Evolutionary conservation across 2,797 vertebrate species (phyloP).

Genomic region (Epinephelus malabaricus): DNA sequence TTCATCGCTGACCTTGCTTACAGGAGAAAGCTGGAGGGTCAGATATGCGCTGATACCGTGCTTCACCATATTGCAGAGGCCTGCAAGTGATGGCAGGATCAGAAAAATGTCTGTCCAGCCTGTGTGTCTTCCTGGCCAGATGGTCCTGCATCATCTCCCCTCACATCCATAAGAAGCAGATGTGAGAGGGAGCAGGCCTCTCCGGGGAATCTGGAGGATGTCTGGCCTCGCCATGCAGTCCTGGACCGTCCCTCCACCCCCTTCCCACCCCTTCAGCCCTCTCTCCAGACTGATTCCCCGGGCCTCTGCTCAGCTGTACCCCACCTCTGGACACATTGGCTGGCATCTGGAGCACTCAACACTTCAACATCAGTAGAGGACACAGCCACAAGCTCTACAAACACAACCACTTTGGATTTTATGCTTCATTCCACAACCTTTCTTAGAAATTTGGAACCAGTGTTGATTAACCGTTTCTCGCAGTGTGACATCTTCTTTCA

Average conservation of each 20-base stretch:
- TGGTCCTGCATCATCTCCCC: conserved; percentile 80
- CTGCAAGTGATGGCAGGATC: conserved; percentile 66
- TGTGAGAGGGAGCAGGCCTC: conserved; percentile 78
- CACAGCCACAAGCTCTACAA: conserved; percentile 43
- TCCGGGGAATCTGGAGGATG: conserved; percentile 77
- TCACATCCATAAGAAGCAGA: conserved; percentile 82
- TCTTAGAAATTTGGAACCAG: background rate
- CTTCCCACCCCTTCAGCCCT: conserved; percentile 46
- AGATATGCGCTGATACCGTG: conserved; percentile 82
- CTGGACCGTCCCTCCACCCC: conserved; percentile 59
- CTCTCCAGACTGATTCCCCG: conserved; percentile 64
- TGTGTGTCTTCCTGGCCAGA: conserved; percentile 78
- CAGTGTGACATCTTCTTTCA: background rate
- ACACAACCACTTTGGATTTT: conserved; percentile 11
- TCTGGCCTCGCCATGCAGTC: conserved; percentile 65
- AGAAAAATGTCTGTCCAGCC: conserved; percentile 67
- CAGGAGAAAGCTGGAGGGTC: conserved; percentile 76
- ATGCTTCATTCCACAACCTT: conserved; percentile 18
- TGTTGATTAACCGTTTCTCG: conserved; percentile 4
- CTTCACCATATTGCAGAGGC: conserved; percentile 81
- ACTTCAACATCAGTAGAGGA: conserved; percentile 59
- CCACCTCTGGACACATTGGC: conserved; percentile 72
- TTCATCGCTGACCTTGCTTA: conserved; percentile 82
- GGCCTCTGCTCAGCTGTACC: conserved; percentile 66
- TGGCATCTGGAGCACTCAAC: conserved; percentile 69